Conservation (phyloP, 2,113 vertebrate genomes). For the Fukomys damarensis region DNA sequence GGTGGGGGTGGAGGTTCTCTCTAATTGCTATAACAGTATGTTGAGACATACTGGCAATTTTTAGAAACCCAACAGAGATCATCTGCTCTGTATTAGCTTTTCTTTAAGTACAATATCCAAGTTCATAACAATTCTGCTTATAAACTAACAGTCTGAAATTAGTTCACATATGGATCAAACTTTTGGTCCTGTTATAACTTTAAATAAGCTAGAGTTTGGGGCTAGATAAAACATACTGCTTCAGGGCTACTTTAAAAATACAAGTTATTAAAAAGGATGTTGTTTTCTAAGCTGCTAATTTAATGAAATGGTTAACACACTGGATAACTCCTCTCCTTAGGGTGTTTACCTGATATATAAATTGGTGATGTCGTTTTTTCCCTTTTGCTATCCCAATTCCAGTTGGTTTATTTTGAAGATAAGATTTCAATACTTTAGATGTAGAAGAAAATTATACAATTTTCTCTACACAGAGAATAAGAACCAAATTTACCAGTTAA, state of each 20-base stretch:
- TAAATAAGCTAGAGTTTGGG: neutral
- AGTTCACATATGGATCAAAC: neutral
- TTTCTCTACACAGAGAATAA: neutral
- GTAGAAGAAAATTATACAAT: neutral
- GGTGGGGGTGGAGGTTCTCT: neutral
- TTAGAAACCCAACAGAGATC: neutral
- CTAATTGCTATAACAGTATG: neutral
- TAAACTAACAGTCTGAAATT: neutral
- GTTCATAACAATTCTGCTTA: neutral
- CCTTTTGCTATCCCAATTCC: neutral
- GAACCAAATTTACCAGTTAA: neutral
- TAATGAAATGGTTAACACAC: neutral
- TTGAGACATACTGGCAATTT: neutral
- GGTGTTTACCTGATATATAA: neutral
- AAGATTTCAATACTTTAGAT: neutral
- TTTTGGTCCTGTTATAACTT: neutral
- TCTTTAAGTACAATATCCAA: neutral
- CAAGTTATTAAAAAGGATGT: neutral
- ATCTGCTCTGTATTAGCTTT: neutral
- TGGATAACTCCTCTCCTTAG: neutral
- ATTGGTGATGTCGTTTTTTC: neutral
- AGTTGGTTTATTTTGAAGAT: neutral
- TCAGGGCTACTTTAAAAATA: neutral
- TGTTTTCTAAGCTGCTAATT: conserved; percentile 5
- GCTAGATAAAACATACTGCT: neutral